Evolutionary conservation across 2,797 vertebrate genomes (phyloP), one percentile per base, ranked within the genome.

Genomic region (Gadopsis bispinosus): DNA sequence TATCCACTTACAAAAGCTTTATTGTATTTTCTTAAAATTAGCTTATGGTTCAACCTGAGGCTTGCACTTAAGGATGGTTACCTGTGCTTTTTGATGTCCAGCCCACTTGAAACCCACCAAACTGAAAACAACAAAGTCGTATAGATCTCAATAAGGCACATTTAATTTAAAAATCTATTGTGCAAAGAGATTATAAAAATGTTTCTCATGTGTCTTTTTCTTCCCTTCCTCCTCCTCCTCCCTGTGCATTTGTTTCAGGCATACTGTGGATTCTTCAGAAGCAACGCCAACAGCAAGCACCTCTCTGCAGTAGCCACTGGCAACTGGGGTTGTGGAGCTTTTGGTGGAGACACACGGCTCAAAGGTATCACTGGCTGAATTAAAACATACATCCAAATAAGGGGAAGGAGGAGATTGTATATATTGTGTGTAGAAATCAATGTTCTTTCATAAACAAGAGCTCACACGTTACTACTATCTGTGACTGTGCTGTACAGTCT

Each of bases 281-380:
- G 83, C 51, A 95, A 91, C 0, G 71, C 93, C 80, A 92, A 95
- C 83, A 89, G 92, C 47, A 94, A 96, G 53, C 95, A 97, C 50
- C 96, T 99, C 79, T 96, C 97, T 80, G 97, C 97, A 35, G 90
- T 99, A 64, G 98, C 98, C 65, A 99, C 98, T 0, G 98, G 98
- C 79, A 99, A 99, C 95, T 99, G 98, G 98, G 98, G 98, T 20
- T 99, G 98, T 56, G 98, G 98, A 85, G 98, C 96, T 63, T 99
- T 99, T 87, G 96, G 98, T 22, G 98, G 98, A 68, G 97, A 99
- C 89, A 96, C 97, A 4, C 93, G 96, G 72, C 95, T 99, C 86
- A 99, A 99, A 98, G 97, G 98, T 98, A 92, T 35, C 19, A 43
- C 54, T 58, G 4, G 7, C n/a, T 72, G 35, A 82, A 53, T 60